Evolutionary conservation across 2,888 invertebrate species (phyloP).

Genomic region (Athalia rosae): DNA sequence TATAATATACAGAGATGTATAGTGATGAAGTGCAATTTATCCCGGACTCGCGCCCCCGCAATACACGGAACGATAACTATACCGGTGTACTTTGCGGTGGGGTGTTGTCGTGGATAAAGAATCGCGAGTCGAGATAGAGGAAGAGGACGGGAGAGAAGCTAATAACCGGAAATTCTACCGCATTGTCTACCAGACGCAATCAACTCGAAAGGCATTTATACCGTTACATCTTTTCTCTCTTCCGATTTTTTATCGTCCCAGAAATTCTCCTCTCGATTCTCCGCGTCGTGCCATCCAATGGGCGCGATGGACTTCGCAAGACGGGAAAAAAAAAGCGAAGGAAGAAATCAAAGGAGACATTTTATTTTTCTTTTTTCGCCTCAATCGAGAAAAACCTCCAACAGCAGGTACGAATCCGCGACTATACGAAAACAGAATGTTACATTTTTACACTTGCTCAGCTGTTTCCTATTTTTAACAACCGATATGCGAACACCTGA

Average conservation of each 20-base stretch:
- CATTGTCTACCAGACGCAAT: constrained; percentile 34
- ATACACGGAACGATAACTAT: too few relatives aligned
- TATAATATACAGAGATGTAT: too few relatives aligned
- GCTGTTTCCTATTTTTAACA: neutral
- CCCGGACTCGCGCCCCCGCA: neutral
- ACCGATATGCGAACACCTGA: constrained; percentile 13
- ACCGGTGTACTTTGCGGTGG: neutral
- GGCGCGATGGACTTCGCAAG: neutral
- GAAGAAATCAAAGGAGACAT: too few relatives aligned
- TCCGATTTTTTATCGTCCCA: neutral
- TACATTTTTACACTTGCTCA: too few relatives aligned
- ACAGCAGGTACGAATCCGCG: too few relatives aligned
- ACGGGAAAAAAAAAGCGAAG: too few relatives aligned
- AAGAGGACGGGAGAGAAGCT: neutral
- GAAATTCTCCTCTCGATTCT: neutral
- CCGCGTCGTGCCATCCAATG: neutral
- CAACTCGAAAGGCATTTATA: constrained; percentile 17
- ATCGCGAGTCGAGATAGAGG: constrained; percentile 6
- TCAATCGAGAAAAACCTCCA: too few relatives aligned
- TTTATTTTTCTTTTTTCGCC: too few relatives aligned
- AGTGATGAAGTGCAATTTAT: constrained; percentile 30
- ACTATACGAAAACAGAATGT: too few relatives aligned
- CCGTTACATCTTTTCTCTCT: neutral
- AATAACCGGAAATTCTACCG: constrained; percentile 21
- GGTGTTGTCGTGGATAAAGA: constrained; percentile 2